Percentiles rank a stretch among this genome's conserved stretches.
Evolutionary conservation across 2,113 vertebrate species (phyloP).

Genomic region (Blennius ocellaris): DNA sequence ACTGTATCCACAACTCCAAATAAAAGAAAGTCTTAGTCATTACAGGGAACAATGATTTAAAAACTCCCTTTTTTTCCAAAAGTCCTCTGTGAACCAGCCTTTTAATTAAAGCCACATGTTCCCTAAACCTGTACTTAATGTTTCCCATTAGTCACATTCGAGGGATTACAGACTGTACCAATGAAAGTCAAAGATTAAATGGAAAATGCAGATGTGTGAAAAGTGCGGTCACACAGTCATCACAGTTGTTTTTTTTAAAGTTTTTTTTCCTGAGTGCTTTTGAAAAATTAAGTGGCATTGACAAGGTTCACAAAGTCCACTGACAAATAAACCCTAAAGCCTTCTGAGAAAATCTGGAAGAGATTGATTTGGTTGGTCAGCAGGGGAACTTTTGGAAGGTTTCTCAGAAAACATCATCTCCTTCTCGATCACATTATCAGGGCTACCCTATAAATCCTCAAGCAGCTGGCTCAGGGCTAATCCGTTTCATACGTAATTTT

Average conservation of each 20-base stretch:
- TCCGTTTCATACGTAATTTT: slow-evolving; percentile 10
- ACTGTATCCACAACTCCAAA: slow-evolving; percentile 50
- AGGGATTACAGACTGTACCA: slow-evolving; percentile 83
- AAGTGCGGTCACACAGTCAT: slow-evolving; percentile 78
- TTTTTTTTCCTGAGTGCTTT: slow-evolving; percentile 49
- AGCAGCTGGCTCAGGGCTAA: not conserved
- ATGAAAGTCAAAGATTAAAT: slow-evolving; percentile 83
- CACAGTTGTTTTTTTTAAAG: slow-evolving; percentile 52
- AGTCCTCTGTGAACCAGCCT: slow-evolving; percentile 68
- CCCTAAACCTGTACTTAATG: slow-evolving; percentile 78
- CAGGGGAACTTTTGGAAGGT: slow-evolving; percentile 17
- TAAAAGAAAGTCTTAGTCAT: slow-evolving; percentile 60
- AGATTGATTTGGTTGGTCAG: slow-evolving; percentile 39
- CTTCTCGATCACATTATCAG: slow-evolving; percentile 40
- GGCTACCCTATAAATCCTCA: slow-evolving; percentile 12
- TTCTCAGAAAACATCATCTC: slow-evolving; percentile 39
- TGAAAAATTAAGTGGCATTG: slow-evolving; percentile 68
- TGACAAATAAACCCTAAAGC: slow-evolving; percentile 67
- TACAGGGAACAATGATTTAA: slow-evolving; percentile 69
- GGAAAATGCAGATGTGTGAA: slow-evolving; percentile 84
- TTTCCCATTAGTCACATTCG: slow-evolving; percentile 85
- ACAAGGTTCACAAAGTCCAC: slow-evolving; percentile 71
- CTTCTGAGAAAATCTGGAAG: slow-evolving; percentile 39
- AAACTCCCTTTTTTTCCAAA: slow-evolving; percentile 51
- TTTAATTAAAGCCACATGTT: slow-evolving; percentile 85